phyloP scores from a whole-genome alignment of 1,140 invertebrate genomes.

The Diachasma alloeum region DNA sequence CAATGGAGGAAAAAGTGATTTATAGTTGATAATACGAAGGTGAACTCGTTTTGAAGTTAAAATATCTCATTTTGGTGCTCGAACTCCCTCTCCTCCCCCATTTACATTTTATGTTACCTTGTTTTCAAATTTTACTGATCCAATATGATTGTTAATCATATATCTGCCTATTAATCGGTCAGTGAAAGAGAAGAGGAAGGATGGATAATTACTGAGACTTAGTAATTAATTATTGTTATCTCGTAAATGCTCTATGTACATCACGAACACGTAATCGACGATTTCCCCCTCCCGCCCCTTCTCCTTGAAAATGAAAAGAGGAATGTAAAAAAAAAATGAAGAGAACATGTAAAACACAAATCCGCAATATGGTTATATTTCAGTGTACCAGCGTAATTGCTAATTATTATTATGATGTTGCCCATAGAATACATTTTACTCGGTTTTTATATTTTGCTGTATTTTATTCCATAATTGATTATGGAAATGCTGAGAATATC shows the following conservation, averaged over 20 bases:
- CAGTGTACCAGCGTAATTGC: conserved; percentile 63
- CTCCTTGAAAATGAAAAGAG: background rate
- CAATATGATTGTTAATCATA: conserved; percentile 53
- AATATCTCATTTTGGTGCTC: conserved; percentile 59
- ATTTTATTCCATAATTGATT: conserved; percentile 46
- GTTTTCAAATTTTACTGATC: conserved; percentile 47
- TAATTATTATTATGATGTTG: conserved; percentile 59
- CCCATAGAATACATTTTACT: conserved; percentile 67
- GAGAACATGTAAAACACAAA: conserved; percentile 40
- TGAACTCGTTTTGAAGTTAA: conserved; percentile 35
- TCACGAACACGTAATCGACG: conserved; percentile 50
- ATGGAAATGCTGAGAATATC: background rate
- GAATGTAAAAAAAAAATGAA: conserved; percentile 8
- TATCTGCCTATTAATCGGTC: conserved; percentile 53
- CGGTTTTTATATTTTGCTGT: conserved; percentile 62
- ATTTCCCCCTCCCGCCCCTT: conserved; percentile 14
- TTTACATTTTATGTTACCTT: conserved; percentile 47
- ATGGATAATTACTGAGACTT: conserved; percentile 36
- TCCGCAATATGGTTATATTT: conserved; percentile 62
- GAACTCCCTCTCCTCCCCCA: conserved; percentile 41
- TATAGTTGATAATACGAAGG: background rate
- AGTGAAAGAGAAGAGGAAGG: conserved; percentile 45
- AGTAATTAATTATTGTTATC: conserved; percentile 58
- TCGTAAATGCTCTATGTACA: conserved; percentile 57
- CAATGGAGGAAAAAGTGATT: background rate